Conservation (phyloP, 2,888 invertebrate genomes). For the Drosophila heteroneura region DNA sequence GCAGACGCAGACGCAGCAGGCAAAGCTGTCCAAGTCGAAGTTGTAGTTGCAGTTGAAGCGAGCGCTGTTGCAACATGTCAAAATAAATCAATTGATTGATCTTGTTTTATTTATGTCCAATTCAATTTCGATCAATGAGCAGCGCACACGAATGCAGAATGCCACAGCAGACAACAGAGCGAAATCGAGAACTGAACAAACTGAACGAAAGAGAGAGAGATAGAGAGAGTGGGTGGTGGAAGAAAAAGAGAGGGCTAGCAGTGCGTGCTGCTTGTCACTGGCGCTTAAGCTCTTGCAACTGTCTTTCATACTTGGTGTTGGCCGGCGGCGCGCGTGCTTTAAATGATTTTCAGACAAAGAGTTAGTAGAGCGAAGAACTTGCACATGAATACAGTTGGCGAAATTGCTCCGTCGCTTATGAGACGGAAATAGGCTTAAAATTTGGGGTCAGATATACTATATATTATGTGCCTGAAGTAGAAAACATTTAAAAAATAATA, state of each 20-base stretch:
- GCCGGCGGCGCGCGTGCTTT: constrained; percentile 61
- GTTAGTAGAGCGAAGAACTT: background rate
- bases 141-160: constrained; percentile 78
- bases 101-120: constrained; percentile 86
- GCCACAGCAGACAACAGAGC: constrained; percentile 39
- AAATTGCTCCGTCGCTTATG: background rate
- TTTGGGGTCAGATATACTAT: background rate
- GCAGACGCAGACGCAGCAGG: constrained; percentile 30
- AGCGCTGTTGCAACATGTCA: constrained; percentile 83
- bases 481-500: background rate
- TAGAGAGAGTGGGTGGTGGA: background rate
- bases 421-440: background rate
- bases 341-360: constrained; percentile 35
- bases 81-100: constrained; percentile 86
- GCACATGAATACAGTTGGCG: background rate
- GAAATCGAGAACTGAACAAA: constrained; percentile 11
- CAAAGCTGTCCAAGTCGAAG: constrained; percentile 41
- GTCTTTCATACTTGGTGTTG: constrained; percentile 23
- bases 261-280: constrained; percentile 57
- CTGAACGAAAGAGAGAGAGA: background rate
- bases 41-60: constrained; percentile 32
- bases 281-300: constrained; percentile 51
- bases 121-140: constrained; percentile 85
- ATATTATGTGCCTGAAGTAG: background rate
- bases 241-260: constrained; percentile 1